phyloP scores from a whole-genome alignment of 2,113 vertebrate species.

The Salvelinus namaycush region DNA sequence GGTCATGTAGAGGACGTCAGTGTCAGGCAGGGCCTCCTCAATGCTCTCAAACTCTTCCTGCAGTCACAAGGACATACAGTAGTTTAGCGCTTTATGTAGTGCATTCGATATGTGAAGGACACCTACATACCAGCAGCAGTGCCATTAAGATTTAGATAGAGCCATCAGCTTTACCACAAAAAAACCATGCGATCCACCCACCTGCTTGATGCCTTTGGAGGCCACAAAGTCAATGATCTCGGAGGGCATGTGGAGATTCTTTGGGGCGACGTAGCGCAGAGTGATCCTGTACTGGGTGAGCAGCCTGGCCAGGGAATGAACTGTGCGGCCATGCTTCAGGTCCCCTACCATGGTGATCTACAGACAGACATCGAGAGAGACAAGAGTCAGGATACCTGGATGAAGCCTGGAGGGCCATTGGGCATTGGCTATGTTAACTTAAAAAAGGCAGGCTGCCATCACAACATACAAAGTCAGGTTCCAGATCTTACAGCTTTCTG shows the following conservation, averaged over 20 bases:
- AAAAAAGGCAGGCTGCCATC: no score
- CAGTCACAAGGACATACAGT: neutral
- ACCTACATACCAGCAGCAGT: neutral
- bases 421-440: no score
- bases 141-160: neutral
- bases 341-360: constrained; percentile 98
- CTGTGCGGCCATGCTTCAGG: constrained; percentile 94
- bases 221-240: constrained; percentile 87
- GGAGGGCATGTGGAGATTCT: constrained; percentile 85
- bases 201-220: constrained; percentile 93
- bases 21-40: constrained; percentile 90
- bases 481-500: no score
- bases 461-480: no score
- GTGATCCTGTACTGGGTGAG: constrained; percentile 93
- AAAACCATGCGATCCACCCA: constrained; percentile 44
- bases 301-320: constrained; percentile 92
- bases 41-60: constrained; percentile 96
- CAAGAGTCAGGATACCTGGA: neutral
- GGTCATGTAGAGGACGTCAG: constrained; percentile 94
- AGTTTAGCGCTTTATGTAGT: neutral
- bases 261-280: constrained; percentile 91
- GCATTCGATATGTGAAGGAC: no score
- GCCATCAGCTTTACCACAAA: neutral
- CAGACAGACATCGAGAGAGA: neutral
- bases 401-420: no score